A percentile compares a stretch with the other conserved stretches of the same genome.
phyloP scores from a whole-genome alignment of 2,113 vertebrate species.

The Girardinichthys multiradiatus region DNA sequence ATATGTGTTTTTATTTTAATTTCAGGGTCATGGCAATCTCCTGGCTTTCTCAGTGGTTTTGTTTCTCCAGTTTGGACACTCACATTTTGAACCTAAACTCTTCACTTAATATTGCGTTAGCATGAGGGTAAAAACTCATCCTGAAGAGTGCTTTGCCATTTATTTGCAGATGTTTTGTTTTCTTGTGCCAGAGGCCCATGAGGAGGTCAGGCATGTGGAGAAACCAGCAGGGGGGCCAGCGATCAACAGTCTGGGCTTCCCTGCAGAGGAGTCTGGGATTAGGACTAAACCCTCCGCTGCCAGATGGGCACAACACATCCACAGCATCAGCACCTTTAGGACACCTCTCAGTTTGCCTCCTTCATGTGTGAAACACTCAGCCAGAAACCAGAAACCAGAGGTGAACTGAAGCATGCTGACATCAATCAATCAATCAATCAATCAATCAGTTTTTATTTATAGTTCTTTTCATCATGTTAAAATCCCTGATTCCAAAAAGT shows the following conservation, averaged over 20 bases:
- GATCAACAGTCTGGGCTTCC: slow-evolving; percentile 93
- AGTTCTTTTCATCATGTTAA: not conserved
- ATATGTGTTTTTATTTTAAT: slow-evolving; percentile 22
- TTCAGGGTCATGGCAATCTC: slow-evolving; percentile 38
- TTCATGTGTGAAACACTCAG: slow-evolving; percentile 24
- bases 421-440: slow-evolving; percentile 1
- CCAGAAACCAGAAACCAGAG: slow-evolving; percentile 9
- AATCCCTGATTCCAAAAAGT: not conserved
- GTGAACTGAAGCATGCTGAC: slow-evolving; percentile 21
- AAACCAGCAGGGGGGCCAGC: slow-evolving; percentile 74
- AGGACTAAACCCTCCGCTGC: slow-evolving; percentile 92
- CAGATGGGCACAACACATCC: slow-evolving; percentile 94
- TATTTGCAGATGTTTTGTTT: slow-evolving; percentile 45
- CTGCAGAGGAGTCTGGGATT: slow-evolving; percentile 94
- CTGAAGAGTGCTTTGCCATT: slow-evolving; percentile 1
- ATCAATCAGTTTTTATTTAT: not conserved
- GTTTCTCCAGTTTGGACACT: slow-evolving; percentile 6
- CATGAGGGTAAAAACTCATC: slow-evolving; percentile 17
- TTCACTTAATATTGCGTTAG: slow-evolving; percentile 37
- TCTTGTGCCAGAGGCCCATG: slow-evolving; percentile 51
- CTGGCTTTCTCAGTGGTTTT: slow-evolving; percentile 6
- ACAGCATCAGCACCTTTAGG: slow-evolving; percentile 61
- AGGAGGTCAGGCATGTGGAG: slow-evolving; percentile 83
- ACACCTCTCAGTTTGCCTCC: slow-evolving; percentile 26
- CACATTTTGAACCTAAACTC: slow-evolving; percentile 23